phyloP scores from a whole-genome alignment of 1,140 invertebrate species.

The Ganaspis sp. region DNA sequence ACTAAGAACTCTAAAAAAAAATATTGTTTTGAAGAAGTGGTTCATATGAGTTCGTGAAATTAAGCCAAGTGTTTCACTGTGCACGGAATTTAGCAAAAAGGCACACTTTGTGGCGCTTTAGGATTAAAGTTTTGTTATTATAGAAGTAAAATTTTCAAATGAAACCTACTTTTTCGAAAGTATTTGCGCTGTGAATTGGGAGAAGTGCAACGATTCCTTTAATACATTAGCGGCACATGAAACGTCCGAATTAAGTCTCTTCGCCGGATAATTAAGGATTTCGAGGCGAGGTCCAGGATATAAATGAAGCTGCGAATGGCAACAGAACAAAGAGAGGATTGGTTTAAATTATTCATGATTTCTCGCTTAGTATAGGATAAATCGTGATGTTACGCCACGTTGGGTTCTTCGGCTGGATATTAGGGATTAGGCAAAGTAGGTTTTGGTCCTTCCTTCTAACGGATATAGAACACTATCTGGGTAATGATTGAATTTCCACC shows the following conservation, averaged over 20 bases:
- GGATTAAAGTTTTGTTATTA: no score
- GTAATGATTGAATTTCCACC: conserved; percentile 51
- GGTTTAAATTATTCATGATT: conserved; percentile 67
- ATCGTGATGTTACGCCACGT: conserved; percentile 54
- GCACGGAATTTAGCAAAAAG: no score
- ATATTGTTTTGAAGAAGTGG: no score
- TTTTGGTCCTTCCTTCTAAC: conserved; percentile 51
- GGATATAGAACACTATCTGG: conserved; percentile 53
- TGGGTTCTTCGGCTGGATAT: conserved; percentile 61
- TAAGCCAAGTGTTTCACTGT: no score
- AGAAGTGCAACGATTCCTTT: conserved; percentile 40
- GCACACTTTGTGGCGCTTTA: no score
- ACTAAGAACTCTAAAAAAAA: no score
- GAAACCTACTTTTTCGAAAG: background rate
- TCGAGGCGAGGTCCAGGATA: conserved; percentile 52
- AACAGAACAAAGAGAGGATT: conserved; percentile 57
- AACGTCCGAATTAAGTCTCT: conserved; percentile 41
- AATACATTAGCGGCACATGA: conserved; percentile 9
- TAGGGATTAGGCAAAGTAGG: conserved; percentile 65
- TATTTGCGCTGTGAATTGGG: background rate
- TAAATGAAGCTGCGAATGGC: conserved; percentile 60
- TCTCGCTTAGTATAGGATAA: conserved; percentile 52
- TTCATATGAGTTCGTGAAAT: no score
- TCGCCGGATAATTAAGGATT: conserved; percentile 56
- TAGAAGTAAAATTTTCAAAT: background rate